Percentiles rank a stretch among this genome's conserved stretches.
Evolutionary conservation across 1,140 invertebrate genomes (phyloP).

Genomic region (Rhopalosiphum padi): DNA sequence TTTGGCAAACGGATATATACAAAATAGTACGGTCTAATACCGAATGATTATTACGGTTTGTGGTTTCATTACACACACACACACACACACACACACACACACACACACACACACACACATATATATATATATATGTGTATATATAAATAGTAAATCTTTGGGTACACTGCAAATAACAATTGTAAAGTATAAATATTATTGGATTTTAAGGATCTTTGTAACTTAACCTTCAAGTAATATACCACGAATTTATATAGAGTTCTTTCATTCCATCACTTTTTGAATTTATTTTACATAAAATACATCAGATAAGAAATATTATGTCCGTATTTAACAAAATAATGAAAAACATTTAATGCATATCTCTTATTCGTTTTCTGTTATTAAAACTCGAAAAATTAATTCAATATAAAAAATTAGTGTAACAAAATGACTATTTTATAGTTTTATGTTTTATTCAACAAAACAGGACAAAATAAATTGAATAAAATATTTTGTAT

Average conservation of each 20-base stretch:
- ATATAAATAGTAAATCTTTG: not conserved
- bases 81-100: no score
- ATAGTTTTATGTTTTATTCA: not conserved
- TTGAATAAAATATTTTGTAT: not conserved
- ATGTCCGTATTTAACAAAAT: not conserved
- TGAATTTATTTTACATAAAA: not conserved
- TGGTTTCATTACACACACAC: no score
- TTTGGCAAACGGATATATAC: not conserved
- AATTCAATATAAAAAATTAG: no score
- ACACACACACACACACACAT: no score
- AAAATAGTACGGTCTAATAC: not conserved
- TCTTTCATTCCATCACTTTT: not conserved
- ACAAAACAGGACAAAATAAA: not conserved
- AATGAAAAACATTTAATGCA: not conserved
- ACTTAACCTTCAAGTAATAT: not conserved
- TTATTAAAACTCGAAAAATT: not conserved
- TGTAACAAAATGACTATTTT: not conserved
- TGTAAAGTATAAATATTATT: not conserved
- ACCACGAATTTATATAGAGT: not conserved
- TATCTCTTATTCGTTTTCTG: not conserved
- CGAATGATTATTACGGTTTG: conserved; percentile 8
- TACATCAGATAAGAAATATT: not conserved
- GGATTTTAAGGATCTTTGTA: conserved; percentile 1
- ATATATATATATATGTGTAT: no score
- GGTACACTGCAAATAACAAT: not conserved